A percentile compares a stretch with the other conserved stretches of the same genome.
phyloP scores from a whole-genome alignment of 1,140 invertebrate species.

The Heliothis virescens region DNA sequence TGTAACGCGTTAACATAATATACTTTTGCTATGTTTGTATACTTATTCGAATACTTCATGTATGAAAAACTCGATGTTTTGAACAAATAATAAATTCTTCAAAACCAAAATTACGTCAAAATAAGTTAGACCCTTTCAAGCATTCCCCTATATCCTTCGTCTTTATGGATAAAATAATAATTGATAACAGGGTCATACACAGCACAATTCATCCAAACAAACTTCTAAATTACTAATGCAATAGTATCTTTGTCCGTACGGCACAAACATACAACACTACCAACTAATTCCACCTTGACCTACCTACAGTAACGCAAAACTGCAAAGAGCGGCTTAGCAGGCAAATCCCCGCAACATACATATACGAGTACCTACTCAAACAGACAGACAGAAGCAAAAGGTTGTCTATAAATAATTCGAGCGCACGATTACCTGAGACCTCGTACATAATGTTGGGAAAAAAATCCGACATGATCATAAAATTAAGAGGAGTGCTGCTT shows the following conservation, averaged over 20 bases:
- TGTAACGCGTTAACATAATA: constrained; percentile 5
- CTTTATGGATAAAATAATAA: no score
- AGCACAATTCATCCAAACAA: no score
- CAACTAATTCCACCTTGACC: constrained; percentile 14
- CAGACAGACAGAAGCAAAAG: background rate
- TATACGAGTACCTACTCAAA: background rate
- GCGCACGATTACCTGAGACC: background rate
- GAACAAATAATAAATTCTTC: no score
- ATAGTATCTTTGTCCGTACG: background rate
- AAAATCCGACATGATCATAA: constrained; percentile 43
- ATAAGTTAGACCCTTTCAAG: no score
- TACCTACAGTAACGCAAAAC: constrained; percentile 6
- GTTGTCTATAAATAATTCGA: constrained; percentile 22
- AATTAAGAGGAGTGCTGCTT: constrained; percentile 10
- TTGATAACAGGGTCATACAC: no score
- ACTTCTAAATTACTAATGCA: background rate
- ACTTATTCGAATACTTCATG: no score
- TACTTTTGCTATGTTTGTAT: background rate
- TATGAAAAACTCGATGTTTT: no score
- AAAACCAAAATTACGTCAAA: no score
- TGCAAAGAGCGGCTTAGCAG: constrained; percentile 3
- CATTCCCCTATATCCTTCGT: no score
- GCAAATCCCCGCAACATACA: background rate
- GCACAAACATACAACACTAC: background rate
- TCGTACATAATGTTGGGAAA: constrained; percentile 13